Evolutionary conservation across 1,140 invertebrate species (phyloP).

Genomic region (Lepidotrigona ventralis): DNA sequence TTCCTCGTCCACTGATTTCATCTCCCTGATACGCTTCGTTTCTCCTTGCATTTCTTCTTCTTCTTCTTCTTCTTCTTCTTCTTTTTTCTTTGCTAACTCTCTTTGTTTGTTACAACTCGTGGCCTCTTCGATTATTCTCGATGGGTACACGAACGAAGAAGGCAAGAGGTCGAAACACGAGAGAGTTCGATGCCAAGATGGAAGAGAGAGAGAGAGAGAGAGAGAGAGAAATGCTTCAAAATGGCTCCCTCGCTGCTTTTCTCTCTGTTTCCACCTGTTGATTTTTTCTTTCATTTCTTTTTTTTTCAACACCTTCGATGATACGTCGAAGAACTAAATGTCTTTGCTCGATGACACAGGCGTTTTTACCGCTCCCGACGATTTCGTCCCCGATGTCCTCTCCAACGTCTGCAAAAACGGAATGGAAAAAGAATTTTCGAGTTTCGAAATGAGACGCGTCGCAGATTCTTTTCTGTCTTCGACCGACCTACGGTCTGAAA

Average conservation of each 20-base stretch:
- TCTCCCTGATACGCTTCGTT: background rate
- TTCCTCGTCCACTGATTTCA: too few species aligned
- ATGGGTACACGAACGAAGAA: constrained; percentile 12
- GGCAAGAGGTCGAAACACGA: background rate
- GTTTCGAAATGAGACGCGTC: too few species aligned
- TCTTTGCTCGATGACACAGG: background rate
- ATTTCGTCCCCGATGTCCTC: too few species aligned
- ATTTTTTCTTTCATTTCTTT: too few species aligned
- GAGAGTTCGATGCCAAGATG: background rate
- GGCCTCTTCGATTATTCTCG: background rate
- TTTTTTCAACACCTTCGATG: background rate
- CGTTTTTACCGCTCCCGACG: background rate
- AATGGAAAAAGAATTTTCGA: too few species aligned
- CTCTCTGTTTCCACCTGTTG: background rate
- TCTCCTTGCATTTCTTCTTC: background rate
- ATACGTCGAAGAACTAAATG: background rate
- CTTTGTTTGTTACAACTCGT: constrained; percentile 16
- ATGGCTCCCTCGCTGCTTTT: background rate
- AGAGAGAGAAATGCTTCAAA: background rate
- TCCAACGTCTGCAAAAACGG: too few species aligned
- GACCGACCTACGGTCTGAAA: too few species aligned
- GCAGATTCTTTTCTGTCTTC: too few species aligned
- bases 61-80: background rate
- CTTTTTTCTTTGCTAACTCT: background rate
- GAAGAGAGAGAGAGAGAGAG: too few species aligned